These are phyloP conservation scores for Eupithecia tripunctaria DNA, from an alignment of 2,888 invertebrate genomes.

Conservation along the genomic window DNA sequence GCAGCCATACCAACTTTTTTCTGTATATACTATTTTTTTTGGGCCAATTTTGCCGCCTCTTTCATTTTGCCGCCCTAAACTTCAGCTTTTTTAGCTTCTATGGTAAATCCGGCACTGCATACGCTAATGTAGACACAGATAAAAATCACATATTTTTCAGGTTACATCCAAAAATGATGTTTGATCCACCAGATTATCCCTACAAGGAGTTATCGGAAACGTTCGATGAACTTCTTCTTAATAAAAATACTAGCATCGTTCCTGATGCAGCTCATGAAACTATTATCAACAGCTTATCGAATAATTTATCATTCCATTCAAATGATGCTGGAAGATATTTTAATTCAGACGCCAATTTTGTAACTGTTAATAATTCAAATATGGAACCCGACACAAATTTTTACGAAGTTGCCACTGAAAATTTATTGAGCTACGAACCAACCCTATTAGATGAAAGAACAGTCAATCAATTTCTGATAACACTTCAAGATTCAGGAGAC, in stretches of 20 bases:
- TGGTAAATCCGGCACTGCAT: too few species aligned
- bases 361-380: slow-evolving; percentile 47
- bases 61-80: too few species aligned
- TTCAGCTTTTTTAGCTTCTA: too few species aligned
- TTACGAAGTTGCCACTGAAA: slow-evolving; percentile 65
- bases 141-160: slow-evolving; percentile 14
- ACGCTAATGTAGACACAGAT: too few species aligned
- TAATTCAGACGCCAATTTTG: slow-evolving; percentile 57
- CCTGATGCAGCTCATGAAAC: slow-evolving; percentile 31
- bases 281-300: slow-evolving; percentile 37
- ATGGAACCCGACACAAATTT: slow-evolving; percentile 35
- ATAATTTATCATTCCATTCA: slow-evolving; percentile 63
- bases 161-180: slow-evolving; percentile 64
- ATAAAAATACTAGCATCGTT: slow-evolving; percentile 37
- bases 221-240: slow-evolving; percentile 69
- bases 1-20: too few species aligned
- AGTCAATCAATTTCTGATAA: slow-evolving; percentile 76
- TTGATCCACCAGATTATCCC: slow-evolving; percentile 78
- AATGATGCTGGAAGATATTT: slow-evolving; percentile 68
- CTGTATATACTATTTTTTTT: too few species aligned
- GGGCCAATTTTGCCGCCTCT: too few species aligned
- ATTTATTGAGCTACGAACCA: slow-evolving; percentile 68
- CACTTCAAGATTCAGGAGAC: slow-evolving; percentile 60
- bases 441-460: slow-evolving; percentile 75
- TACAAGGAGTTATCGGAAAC: slow-evolving; percentile 73